A percentile compares a stretch with the other conserved stretches of the same genome.
phyloP scores from a whole-genome alignment of 2,113 vertebrate species.

The human region DNA sequence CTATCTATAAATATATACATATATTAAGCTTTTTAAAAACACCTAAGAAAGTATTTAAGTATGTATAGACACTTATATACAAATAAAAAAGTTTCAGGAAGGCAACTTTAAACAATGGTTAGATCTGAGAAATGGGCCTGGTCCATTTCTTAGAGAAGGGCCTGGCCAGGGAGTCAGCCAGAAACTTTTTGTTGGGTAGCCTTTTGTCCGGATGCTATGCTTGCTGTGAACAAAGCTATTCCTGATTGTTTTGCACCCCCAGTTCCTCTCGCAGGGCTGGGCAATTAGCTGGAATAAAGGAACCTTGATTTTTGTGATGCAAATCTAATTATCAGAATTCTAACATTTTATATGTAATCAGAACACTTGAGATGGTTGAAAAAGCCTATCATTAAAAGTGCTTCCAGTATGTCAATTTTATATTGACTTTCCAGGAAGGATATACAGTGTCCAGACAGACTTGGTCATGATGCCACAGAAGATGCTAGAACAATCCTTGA shows the following conservation, averaged over 20 bases:
- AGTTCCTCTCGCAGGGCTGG: background rate
- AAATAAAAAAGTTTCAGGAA: slow-evolving; percentile 27
- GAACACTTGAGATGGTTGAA: background rate
- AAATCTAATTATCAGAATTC: slow-evolving; percentile 60
- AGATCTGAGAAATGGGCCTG: background rate
- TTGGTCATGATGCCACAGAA: slow-evolving; percentile 91
- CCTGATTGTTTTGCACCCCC: background rate
- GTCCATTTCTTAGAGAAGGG: background rate
- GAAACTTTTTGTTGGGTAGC: background rate
- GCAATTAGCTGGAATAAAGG: background rate
- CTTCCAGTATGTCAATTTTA: background rate
- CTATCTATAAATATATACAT: background rate
- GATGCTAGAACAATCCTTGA: slow-evolving; percentile 90
- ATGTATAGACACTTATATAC: background rate
- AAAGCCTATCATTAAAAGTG: slow-evolving; percentile 20
- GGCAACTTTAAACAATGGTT: background rate
- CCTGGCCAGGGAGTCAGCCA: background rate
- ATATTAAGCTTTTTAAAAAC: background rate
- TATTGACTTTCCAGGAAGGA: slow-evolving; percentile 85
- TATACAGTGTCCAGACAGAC: slow-evolving; percentile 86
- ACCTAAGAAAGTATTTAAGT: background rate
- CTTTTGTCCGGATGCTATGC: background rate
- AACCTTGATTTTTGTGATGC: background rate
- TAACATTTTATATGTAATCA: slow-evolving; percentile 8
- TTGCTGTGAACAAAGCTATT: slow-evolving; percentile 19